A percentile compares a stretch with the other conserved stretches of the same genome.
Evolutionary conservation across 2,797 vertebrate genomes (phyloP).

Genomic region (Enteromius paludinosus): DNA sequence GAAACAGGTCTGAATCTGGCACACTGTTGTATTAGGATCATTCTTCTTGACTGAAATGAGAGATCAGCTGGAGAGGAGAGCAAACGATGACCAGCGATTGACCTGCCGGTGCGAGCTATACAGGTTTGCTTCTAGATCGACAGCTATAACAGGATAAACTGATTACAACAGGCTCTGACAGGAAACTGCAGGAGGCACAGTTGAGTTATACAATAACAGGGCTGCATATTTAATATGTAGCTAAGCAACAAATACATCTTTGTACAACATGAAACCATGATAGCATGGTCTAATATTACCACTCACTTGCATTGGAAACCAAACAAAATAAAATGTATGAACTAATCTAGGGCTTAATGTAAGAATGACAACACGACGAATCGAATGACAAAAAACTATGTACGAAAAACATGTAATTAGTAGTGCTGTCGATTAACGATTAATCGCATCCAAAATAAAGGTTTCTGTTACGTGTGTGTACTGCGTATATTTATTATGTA

Average conservation of each 20-base stretch:
- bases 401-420: too few relatives aligned
- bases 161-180: not conserved
- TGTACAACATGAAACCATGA: not conserved
- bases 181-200: conserved; percentile 58
- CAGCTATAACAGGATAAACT: conserved; percentile 18
- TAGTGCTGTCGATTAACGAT: too few relatives aligned
- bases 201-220: conserved; percentile 15
- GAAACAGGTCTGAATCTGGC: conserved; percentile 1
- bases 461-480: too few relatives aligned
- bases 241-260: conserved; percentile 23
- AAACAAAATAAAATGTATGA: not conserved
- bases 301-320: not conserved
- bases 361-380: not conserved
- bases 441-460: too few relatives aligned
- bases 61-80: not conserved
- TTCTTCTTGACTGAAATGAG: conserved; percentile 1
- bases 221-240: not conserved
- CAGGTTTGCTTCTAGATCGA: conserved; percentile 27
- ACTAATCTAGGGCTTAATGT: not conserved
- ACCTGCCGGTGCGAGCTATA: not conserved
- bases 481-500: too few relatives aligned
- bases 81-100: not conserved
- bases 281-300: not conserved
- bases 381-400: not conserved
- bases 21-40: conserved; percentile 9